Base-by-base conservation (phyloP, 2,797 vertebrate species). In the Melanotaenia parkinsoni region DNA sequence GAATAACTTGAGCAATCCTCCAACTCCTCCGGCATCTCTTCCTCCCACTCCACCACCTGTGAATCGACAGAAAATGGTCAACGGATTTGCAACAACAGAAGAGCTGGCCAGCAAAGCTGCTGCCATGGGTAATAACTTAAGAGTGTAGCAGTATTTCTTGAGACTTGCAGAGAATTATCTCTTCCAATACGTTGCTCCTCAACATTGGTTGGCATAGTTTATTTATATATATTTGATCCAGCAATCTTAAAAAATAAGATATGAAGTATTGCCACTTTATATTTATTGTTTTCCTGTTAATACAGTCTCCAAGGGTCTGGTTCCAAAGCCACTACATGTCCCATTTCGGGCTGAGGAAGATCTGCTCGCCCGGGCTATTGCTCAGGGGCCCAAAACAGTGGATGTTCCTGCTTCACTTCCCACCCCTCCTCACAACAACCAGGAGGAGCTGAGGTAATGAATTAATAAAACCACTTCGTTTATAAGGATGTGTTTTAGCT, bases 1-100 rank as follows among this genome's bases (percentile, higher is more conserved):
- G 95, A 99, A 97, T 94, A 99, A 99, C 75, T 91, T 99, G 92
- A 99, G 98, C 92, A 99, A 99, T 89, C 98, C 98, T n/a, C 98
- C 98, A 14, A 99, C 98, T 5, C 98, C 98, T 7, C 98, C 98
- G 5, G 98, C 98, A 40, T 99, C 98, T 58, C 96, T 99, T 64
- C 98, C 98, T 78, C 98, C 98, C 50, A 99, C 98, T 5, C 98
- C 98, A 9, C 98, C 98, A 22, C 98, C 98, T 0, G 94, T 98
- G 86, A 95, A 96, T n/a, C 96, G 98, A 74, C 98, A 98, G 94
- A 99, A 99, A 94, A 93, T 99, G 95, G 96, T 98, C 72, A 99
- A 99, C 16, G 98, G 98, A 82, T 99, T 97, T 51, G 98, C 98
- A 56, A 98, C 98, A 32, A 96, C 98, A 0, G 98, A 99, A 82